These are phyloP conservation scores for Lasioglossum malachurum DNA, from an alignment of 2,888 invertebrate species.

Conservation along the genomic window DNA sequence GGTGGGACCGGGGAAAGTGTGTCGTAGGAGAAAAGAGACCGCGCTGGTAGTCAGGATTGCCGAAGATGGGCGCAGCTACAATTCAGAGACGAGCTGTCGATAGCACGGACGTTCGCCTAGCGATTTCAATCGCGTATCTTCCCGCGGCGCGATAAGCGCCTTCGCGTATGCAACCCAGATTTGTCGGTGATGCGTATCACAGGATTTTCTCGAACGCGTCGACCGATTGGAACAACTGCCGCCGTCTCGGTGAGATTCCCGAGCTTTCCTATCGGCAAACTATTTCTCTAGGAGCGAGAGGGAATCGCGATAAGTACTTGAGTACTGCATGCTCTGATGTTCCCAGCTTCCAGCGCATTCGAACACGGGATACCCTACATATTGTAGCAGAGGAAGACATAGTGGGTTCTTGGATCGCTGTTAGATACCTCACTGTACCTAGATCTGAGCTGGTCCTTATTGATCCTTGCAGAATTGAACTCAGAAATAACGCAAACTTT, in stretches of 20 bases:
- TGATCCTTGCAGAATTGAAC: neutral
- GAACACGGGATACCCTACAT: neutral
- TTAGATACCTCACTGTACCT: neutral
- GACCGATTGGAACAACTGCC: conserved; percentile 14
- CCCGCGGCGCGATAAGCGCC: conserved; percentile 22
- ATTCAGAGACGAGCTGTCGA: conserved; percentile 59
- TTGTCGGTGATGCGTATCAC: conserved; percentile 1
- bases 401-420: neutral
- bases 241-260: neutral
- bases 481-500: neutral
- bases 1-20: neutral
- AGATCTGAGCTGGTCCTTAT: neutral
- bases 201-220: conserved; percentile 1
- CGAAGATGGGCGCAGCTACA: conserved; percentile 25
- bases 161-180: conserved; percentile 21
- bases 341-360: neutral
- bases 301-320: neutral
- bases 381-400: neutral
- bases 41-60: neutral
- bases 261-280: neutral
- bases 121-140: conserved; percentile 62
- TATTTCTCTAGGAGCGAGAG: neutral
- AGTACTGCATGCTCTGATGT: neutral
- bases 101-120: conserved; percentile 50
- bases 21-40: conserved; percentile 1